Conservation (phyloP, 2,888 invertebrate species). For the Syritta pipiens region DNA sequence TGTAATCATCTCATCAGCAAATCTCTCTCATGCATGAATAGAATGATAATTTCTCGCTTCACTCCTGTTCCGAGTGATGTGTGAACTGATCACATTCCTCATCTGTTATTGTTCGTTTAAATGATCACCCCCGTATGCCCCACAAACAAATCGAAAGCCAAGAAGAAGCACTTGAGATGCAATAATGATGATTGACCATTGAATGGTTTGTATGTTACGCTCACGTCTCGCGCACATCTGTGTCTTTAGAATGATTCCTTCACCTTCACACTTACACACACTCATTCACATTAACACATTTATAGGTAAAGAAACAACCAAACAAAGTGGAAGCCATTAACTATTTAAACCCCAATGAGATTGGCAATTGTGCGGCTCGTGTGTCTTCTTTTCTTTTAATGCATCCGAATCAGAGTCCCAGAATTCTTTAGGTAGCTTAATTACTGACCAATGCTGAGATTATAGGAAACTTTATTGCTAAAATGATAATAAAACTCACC, state of each 20-base stretch:
- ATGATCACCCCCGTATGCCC: neutral
- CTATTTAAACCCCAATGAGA: conserved; percentile 57
- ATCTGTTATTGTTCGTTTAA: conserved; percentile 29
- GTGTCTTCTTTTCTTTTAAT: conserved; percentile 19
- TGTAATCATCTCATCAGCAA: neutral
- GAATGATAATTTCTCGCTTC: conserved; percentile 45
- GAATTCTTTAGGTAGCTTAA: conserved; percentile 45
- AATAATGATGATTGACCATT: conserved; percentile 65
- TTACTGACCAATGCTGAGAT: conserved; percentile 8
- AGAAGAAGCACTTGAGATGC: conserved; percentile 37
- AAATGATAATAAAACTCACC: conserved; percentile 83
- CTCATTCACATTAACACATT: neutral
- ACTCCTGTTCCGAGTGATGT: conserved; percentile 22
- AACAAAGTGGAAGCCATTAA: conserved; percentile 65
- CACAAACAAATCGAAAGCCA: neutral
- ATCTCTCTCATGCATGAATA: conserved; percentile 28
- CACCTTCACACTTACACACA: conserved; percentile 3
- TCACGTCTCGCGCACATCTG: neutral
- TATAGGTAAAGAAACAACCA: neutral
- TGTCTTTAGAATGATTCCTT: neutral
- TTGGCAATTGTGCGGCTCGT: conserved; percentile 55
- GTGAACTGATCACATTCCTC: conserved; percentile 39
- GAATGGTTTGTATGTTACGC: conserved; percentile 26
- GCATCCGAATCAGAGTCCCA: conserved; percentile 11
- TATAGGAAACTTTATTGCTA: conserved; percentile 20